Conservation (phyloP, 2,888 invertebrate species). For the Hetaerina titia region DNA sequence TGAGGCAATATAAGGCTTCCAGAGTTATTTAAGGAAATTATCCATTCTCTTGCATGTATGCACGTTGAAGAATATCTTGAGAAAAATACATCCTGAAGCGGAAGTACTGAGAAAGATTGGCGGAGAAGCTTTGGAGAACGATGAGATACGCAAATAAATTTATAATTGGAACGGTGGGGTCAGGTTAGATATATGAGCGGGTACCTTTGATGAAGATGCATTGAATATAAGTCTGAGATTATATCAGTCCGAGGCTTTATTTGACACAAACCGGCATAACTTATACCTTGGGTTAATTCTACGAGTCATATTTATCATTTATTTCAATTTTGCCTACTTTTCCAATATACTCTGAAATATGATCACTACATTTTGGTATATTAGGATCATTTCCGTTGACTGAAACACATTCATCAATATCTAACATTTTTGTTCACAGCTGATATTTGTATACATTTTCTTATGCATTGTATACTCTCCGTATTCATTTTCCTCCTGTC, state of each 20-base stretch:
- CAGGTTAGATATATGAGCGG: background rate
- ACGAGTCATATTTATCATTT: background rate
- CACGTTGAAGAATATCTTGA: background rate
- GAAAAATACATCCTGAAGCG: background rate
- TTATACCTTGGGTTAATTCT: no score
- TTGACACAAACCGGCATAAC: background rate
- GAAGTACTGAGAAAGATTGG: background rate
- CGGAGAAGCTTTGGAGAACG: background rate
- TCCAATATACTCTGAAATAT: no score
- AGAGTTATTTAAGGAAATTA: background rate
- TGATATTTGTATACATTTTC: no score
- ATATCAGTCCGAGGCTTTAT: background rate
- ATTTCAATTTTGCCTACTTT: no score
- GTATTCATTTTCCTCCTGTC: no score
- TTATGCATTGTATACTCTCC: no score
- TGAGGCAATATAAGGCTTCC: background rate
- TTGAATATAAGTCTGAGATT: background rate
- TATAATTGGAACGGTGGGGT: background rate
- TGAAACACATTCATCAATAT: no score
- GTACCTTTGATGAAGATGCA: background rate
- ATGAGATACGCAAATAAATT: background rate
- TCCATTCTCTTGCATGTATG: background rate
- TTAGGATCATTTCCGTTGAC: no score
- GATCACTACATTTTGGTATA: no score
- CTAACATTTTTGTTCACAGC: no score